Conservation (phyloP, 2,797 vertebrate genomes). For the Sebastes vulpes region DNA sequence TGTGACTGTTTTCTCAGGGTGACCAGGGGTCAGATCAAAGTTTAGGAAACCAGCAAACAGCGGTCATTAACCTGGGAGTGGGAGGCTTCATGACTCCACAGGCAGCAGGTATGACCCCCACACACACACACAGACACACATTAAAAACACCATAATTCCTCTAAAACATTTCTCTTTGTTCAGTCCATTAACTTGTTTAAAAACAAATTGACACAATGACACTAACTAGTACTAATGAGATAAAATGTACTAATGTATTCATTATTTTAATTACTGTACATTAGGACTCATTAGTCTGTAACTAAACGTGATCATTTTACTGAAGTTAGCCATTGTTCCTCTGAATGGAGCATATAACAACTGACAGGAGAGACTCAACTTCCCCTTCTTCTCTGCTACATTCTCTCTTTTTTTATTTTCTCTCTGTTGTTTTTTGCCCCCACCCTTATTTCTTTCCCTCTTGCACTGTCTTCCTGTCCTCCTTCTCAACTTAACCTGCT, state of each 20-base stretch:
- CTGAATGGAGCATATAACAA: conserved; percentile 59
- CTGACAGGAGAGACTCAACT: conserved; percentile 72
- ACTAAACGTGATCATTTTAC: conserved; percentile 52
- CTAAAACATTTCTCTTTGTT: conserved; percentile 16
- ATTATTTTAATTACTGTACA: conserved; percentile 39
- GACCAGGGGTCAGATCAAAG: conserved; percentile 93
- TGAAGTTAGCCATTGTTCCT: conserved; percentile 56
- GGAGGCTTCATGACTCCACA: conserved; percentile 95
- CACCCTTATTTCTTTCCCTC: conserved; percentile 32
- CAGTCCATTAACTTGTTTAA: conserved; percentile 30
- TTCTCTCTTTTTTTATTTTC: conserved; percentile 48
- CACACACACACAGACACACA: neutral
- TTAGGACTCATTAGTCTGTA: conserved; percentile 44
- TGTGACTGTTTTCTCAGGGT: conserved; percentile 77
- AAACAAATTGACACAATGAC: conserved; percentile 26
- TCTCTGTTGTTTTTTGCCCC: conserved; percentile 30
- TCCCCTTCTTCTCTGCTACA: conserved; percentile 77
- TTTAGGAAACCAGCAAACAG: conserved; percentile 93
- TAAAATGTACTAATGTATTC: conserved; percentile 49
- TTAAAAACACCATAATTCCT: neutral
- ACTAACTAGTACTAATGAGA: conserved; percentile 63
- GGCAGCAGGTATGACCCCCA: conserved; percentile 88
- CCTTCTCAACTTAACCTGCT: conserved; percentile 7
- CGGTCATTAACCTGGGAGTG: conserved; percentile 95
- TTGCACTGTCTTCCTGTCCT: conserved; percentile 4